Base-by-base conservation (phyloP, 2,797 vertebrate species). In the Xenopus petersii region DNA sequence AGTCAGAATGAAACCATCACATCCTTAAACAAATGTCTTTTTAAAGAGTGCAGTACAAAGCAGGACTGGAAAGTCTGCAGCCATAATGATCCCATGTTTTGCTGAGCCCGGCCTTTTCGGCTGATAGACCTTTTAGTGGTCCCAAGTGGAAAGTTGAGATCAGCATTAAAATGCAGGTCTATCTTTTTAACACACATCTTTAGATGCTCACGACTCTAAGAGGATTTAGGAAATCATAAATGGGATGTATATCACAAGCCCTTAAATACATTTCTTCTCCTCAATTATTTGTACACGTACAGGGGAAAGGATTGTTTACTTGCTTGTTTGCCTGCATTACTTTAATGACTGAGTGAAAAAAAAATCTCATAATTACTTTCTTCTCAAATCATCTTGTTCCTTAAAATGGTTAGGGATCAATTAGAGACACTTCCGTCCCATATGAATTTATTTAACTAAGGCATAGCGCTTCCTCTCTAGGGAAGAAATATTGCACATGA, bases 71-170 rank as follows among this genome's bases (percentile, higher is more conserved):
- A 89, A 88, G 85, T 85, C 84, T 89, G 83, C 82, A 84, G 84
- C 80, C 84, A 81, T 90, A 91, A 91, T 84, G 86, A 89, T 88
- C 90, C 89, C 83, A 84, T 88, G 88, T 91, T 92, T 89, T 92
- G 91, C 89, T 92, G 89, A 91, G 89, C 85, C 82, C 69, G 77
- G 84, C 66, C 81, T 88, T 92, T 92, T 87, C 82, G 83, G 80
- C 81, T 86, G 85, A 91, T 88, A 91, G 83, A 87, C 87, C 89
- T 90, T 89, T 89, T 91, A 93, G 86, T 89, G 83, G 85, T 89
- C 90, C 85, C 89, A 81, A 74, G 87, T 87, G 89, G 79, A 84
- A 89, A 86, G 84, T 82, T 88, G 89, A 91, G 86, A 89, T 90
- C 87, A 91, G 90, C 88, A 89, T 90, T 89, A 88, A 89, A 89